phyloP scores from a whole-genome alignment of 53 echinoderm and acorn worm species.

The Mesocentrotus franciscanus region DNA sequence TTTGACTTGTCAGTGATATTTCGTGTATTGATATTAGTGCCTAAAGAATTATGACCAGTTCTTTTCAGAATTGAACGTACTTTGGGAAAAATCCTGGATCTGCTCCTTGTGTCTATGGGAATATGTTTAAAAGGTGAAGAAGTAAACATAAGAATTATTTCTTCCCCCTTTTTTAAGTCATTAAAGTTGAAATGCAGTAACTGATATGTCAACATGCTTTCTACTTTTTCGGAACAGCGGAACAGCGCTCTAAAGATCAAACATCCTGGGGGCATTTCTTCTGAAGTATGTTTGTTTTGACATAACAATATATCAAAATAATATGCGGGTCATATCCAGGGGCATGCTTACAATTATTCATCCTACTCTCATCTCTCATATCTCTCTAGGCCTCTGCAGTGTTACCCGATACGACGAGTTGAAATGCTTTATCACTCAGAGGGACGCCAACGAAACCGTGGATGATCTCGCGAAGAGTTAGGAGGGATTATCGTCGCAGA shows the following conservation, averaged over 20 bases:
- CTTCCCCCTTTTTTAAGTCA: background rate
- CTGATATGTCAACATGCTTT: background rate
- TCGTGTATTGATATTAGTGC: too few species aligned
- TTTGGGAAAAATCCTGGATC: too few species aligned
- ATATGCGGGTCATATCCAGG: slow-evolving; percentile 20
- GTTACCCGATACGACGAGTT: background rate
- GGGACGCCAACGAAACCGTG: background rate
- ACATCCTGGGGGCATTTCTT: background rate
- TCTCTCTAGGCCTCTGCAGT: background rate
- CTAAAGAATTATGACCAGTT: too few species aligned
- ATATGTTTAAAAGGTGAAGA: background rate
- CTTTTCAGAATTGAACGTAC: too few species aligned
- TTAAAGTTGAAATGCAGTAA: background rate
- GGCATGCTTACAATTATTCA: background rate
- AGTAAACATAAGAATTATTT: background rate
- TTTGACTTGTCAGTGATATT: too few species aligned
- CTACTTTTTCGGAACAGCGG: background rate
- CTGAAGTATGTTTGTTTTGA: slow-evolving; percentile 8
- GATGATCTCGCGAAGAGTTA: slow-evolving; percentile 31
- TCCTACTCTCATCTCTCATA: slow-evolving; percentile 33
- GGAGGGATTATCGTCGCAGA: slow-evolving; percentile 47
- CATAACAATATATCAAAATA: slow-evolving; percentile 32
- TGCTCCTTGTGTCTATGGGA: background rate
- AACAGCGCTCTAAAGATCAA: background rate
- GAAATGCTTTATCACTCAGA: slow-evolving; percentile 9